Percentiles rank a stretch among this genome's conserved stretches.
Evolutionary conservation across 2,797 vertebrate genomes (phyloP).

Genomic region (Schizopygopsis pylzovi): DNA sequence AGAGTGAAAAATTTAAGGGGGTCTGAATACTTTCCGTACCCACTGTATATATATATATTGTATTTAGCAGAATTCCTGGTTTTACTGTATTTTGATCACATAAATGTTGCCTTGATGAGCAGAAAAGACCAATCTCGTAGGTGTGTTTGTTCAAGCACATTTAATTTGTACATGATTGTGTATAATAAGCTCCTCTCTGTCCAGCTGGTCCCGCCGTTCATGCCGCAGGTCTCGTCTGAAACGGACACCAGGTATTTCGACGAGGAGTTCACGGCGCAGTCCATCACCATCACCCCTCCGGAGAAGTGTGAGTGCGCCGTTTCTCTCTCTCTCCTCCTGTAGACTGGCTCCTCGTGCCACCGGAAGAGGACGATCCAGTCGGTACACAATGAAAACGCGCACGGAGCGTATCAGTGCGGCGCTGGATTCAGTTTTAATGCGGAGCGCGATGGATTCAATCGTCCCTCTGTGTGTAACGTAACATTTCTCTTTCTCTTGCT

Average conservation of each 20-base stretch:
- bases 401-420: neutral
- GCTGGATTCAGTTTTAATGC: neutral
- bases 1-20: too few relatives aligned
- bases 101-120: neutral
- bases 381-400: conserved; percentile 3
- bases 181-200: neutral
- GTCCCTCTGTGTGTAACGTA: neutral
- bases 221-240: conserved; percentile 94
- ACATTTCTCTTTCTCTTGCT: conserved; percentile 1
- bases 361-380: conserved; percentile 12
- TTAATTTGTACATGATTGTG: neutral
- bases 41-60: too few relatives aligned
- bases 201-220: conserved; percentile 92
- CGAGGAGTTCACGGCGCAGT: conserved; percentile 98
- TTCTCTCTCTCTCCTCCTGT: neutral
- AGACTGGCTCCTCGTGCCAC: neutral
- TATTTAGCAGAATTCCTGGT: too few relatives aligned
- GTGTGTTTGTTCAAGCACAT: neutral
- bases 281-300: conserved; percentile 98
- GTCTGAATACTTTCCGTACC: too few relatives aligned
- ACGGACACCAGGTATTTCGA: conserved; percentile 98
- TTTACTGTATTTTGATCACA: neutral
- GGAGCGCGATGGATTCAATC: neutral
- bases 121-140: neutral
- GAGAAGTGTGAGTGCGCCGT: conserved; percentile 75